These are phyloP conservation scores for Virgularia gustaviana DNA, from an alignment of 92 coral and sea anemone genomes.

Conservation along the genomic window DNA sequence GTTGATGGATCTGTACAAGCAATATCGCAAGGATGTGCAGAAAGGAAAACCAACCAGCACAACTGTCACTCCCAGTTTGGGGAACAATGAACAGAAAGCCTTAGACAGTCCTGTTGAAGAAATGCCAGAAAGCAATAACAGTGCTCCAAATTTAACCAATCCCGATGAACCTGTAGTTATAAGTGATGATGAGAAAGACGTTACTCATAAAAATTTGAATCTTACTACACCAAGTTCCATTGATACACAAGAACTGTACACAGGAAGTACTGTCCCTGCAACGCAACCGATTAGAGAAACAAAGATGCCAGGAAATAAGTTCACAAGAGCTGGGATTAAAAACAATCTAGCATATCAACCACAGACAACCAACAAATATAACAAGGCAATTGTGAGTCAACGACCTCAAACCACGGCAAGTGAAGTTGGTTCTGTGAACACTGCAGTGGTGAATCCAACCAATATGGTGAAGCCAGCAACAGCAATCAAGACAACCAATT, in stretches of 20 bases:
- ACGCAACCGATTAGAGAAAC: background rate
- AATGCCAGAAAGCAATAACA: background rate
- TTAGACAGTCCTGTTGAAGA: background rate
- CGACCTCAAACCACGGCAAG: background rate
- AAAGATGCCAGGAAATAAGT: background rate
- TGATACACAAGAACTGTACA: background rate
- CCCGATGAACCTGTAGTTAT: no score
- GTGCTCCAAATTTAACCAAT: background rate
- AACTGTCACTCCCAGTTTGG: no score
- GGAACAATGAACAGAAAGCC: background rate
- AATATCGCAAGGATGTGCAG: slow-evolving; percentile 8
- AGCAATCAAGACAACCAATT: background rate
- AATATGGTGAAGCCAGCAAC: background rate
- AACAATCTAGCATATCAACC: background rate
- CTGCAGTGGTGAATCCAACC: no score
- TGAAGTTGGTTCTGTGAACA: no score
- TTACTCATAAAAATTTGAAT: no score
- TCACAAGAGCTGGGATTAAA: background rate
- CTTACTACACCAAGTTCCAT: no score
- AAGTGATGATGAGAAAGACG: no score
- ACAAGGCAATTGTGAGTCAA: background rate
- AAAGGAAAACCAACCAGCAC: no score
- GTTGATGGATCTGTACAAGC: slow-evolving; percentile 14
- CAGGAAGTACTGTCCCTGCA: background rate
- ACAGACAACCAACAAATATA: background rate